Conservation (phyloP, 37 sponge, comb jelly and placozoan species). For the Mnemiopsis leidyi region DNA sequence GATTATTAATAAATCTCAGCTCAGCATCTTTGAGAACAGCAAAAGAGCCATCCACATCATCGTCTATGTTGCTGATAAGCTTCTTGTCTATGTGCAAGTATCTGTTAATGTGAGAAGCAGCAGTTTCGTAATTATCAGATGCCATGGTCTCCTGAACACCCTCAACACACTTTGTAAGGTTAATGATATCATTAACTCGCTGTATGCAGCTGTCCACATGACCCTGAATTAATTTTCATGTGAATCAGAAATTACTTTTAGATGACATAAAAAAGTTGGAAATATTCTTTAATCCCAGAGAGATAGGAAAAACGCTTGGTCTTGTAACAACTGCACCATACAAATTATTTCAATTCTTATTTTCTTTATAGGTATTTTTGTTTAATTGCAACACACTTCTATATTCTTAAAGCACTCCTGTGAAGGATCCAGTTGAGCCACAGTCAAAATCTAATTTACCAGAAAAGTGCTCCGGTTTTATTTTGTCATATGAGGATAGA, state of each 20-base stretch:
- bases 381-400: too few species aligned
- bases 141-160: constrained; percentile 48
- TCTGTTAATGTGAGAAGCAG: background rate
- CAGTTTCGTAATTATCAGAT: constrained; percentile 15
- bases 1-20: constrained; percentile 22
- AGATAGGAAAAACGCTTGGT: background rate
- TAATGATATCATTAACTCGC: constrained; percentile 48
- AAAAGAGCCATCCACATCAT: constrained; percentile 58
- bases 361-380: too few species aligned
- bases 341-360: too few species aligned
- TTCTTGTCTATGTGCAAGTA: constrained; percentile 33
- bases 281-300: too few species aligned
- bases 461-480: too few species aligned
- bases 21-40: constrained; percentile 54
- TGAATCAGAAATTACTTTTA: too few species aligned
- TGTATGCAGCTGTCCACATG: constrained; percentile 29
- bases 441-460: too few species aligned
- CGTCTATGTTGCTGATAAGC: constrained; percentile 62
- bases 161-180: constrained; percentile 15
- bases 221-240: constrained; percentile 29
- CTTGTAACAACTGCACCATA: background rate
- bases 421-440: too few species aligned
- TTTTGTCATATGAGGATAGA: too few species aligned
- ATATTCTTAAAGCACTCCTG: too few species aligned
- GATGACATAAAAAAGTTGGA: too few species aligned